phyloP scores from a whole-genome alignment of 1,140 invertebrate species.

The Leptestheria dahalacensis region DNA sequence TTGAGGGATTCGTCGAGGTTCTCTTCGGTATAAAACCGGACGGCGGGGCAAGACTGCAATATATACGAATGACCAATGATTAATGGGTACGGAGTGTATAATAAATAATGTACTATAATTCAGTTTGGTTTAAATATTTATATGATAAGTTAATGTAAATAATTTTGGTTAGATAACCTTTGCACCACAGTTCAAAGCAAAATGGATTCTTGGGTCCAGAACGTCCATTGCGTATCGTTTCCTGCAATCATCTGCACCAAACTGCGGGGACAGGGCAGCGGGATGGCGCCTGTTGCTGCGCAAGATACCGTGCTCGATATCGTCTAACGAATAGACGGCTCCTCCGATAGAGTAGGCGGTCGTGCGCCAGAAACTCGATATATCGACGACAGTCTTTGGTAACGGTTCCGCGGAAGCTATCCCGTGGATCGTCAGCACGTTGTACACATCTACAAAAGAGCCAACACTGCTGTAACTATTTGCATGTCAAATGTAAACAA shows the following conservation, averaged over 20 bases:
- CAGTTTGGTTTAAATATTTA: background rate
- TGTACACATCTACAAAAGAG: constrained; percentile 25
- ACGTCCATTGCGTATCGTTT: constrained; percentile 24
- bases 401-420: constrained; percentile 22
- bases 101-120: background rate
- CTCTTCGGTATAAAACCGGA: constrained; percentile 26
- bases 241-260: constrained; percentile 26
- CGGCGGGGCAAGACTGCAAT: constrained; percentile 28
- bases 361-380: constrained; percentile 29
- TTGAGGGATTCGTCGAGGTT: constrained; percentile 26
- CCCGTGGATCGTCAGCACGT: constrained; percentile 28
- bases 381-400: constrained; percentile 26
- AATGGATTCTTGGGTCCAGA: constrained; percentile 31
- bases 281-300: constrained; percentile 31
- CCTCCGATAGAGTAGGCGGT: constrained; percentile 28
- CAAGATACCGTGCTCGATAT: constrained; percentile 32
- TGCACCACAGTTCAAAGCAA: constrained; percentile 32
- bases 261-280: constrained; percentile 24
- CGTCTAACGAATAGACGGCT: constrained; percentile 26
- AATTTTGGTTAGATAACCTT: constrained; percentile 8
- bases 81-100: background rate
- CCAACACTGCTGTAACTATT: background rate
- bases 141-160: background rate
- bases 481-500: background rate
- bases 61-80: background rate